Evolutionary conservation across 37 sponge, comb jelly and placozoan genomes (phyloP).

Genomic region (Beroe forskalii): DNA sequence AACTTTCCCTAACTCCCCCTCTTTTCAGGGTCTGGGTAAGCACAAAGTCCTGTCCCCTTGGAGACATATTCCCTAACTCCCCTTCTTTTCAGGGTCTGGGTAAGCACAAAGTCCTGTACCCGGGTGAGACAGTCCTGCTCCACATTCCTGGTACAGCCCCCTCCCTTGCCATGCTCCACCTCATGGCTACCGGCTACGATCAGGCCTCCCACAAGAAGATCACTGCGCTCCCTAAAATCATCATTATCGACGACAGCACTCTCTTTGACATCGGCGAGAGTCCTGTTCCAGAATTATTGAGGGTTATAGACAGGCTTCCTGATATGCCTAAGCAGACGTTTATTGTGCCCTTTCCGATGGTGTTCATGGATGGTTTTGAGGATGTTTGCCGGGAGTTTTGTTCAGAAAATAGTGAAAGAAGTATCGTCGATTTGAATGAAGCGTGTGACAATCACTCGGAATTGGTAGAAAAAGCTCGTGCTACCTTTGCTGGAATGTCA

Average conservation of each 20-base stretch:
- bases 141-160: conserved; percentile 5
- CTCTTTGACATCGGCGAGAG: conserved; percentile 28
- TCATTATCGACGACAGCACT: conserved; percentile 33
- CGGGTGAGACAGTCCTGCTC: conserved; percentile 15
- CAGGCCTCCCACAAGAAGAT: conserved; percentile 51
- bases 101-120: conserved; percentile 42
- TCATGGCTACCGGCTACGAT: conserved; percentile 52
- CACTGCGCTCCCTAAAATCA: conserved; percentile 3
- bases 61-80: too few relatives aligned
- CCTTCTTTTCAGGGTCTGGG: conserved; percentile 28
- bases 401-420: background rate
- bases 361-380: background rate
- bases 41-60: conserved; percentile 36
- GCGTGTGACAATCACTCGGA: background rate
- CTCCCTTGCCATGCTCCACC: conserved; percentile 40
- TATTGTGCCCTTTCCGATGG: background rate
- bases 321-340: conserved; percentile 16
- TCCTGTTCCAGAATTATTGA: background rate
- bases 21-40: conserved; percentile 48
- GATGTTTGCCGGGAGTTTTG: background rate
- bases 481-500: background rate
- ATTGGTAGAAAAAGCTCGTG: background rate
- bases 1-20: background rate
- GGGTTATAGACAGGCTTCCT: background rate
- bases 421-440: conserved; percentile 30